These are phyloP conservation scores for Myiagra hebetior DNA, from an alignment of 2,113 vertebrate genomes.

Conservation along the genomic window DNA sequence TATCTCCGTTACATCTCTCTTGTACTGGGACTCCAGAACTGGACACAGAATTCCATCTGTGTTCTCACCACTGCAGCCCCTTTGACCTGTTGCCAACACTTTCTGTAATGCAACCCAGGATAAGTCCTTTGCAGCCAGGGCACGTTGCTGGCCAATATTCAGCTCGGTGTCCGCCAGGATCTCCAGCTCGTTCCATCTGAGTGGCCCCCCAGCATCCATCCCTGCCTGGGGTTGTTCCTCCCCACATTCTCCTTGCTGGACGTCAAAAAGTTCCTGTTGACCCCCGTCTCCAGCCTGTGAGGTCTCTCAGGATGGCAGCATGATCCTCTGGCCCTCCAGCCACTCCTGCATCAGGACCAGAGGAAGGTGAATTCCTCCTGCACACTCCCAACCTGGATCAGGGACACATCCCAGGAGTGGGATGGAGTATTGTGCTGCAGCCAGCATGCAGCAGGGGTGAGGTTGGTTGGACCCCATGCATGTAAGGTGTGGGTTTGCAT, in stretches of 20 bases:
- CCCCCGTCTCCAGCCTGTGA: not conserved
- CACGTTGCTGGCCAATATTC: not conserved
- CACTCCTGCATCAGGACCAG: not conserved
- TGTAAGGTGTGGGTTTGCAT: no score
- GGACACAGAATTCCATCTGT: not conserved
- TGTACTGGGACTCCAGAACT: not conserved
- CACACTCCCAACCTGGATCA: not conserved
- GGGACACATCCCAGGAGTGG: fast-evolving
- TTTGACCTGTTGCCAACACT: not conserved
- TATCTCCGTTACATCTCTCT: not conserved
- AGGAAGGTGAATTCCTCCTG: not conserved
- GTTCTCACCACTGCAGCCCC: not conserved
- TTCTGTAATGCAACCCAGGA: not conserved
- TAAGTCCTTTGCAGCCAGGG: not conserved
- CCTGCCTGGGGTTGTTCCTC: not conserved
- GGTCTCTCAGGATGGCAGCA: not conserved
- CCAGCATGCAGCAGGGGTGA: not conserved
- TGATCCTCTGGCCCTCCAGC: not conserved
- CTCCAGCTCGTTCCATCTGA: not conserved
- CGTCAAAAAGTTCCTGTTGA: not conserved
- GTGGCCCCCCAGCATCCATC: no score
- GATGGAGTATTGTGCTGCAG: fast-evolving
- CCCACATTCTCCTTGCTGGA: not conserved
- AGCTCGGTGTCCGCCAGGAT: not conserved
- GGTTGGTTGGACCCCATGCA: fast-evolving